phyloP scores from a whole-genome alignment of 2,888 invertebrate species.

The Endotricha flammealis region DNA sequence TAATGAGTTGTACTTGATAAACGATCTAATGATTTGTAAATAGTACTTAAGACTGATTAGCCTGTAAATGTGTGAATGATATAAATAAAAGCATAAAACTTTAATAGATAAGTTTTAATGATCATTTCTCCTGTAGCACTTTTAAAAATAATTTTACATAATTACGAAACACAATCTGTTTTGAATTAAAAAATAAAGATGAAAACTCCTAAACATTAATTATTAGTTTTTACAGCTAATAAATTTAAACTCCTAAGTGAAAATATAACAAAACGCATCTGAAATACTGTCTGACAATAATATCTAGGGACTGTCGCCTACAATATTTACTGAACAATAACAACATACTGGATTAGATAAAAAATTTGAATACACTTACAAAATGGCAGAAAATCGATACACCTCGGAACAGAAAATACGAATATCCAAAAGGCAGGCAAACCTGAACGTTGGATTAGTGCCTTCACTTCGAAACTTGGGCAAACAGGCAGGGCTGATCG shows the following conservation, averaged over 20 bases:
- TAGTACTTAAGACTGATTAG: neutral
- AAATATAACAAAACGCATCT: conserved; percentile 51
- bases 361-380: conserved; percentile 49
- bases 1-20: no score
- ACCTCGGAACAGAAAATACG: conserved; percentile 37
- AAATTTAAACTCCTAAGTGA: conserved; percentile 54
- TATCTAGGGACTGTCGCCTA: conserved; percentile 45
- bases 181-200: conserved; percentile 45
- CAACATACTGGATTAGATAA: conserved; percentile 57
- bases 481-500: conserved; percentile 14
- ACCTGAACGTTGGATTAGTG: conserved; percentile 31
- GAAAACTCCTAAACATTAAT: conserved; percentile 51
- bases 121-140: conserved; percentile 70
- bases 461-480: conserved; percentile 22
- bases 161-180: conserved; percentile 54
- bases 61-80: conserved; percentile 1
- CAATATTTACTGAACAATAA: conserved; percentile 54
- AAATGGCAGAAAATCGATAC: conserved; percentile 40
- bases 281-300: conserved; percentile 54
- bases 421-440: conserved; percentile 32
- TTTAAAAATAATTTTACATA: conserved; percentile 68
- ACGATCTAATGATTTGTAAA: no score
- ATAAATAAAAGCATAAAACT: conserved; percentile 34
- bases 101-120: conserved; percentile 75
- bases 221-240: conserved; percentile 53